phyloP scores from a whole-genome alignment of 2,113 vertebrate genomes.

The Indri indri region DNA sequence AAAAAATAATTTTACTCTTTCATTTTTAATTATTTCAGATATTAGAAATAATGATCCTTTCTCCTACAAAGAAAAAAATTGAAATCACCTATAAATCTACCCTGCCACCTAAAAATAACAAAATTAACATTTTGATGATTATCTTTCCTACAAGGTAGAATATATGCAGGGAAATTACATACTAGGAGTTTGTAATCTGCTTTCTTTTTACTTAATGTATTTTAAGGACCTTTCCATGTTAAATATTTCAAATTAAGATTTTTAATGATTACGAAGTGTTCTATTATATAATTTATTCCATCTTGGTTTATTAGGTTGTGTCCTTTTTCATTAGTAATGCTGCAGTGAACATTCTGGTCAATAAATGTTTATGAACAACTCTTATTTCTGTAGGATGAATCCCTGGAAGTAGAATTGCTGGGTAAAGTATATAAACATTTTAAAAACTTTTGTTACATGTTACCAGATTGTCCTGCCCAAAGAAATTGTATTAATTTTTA shows the following conservation, averaged over 20 bases:
- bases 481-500: conserved; percentile 50
- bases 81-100: neutral
- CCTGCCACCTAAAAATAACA: neutral
- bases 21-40: neutral
- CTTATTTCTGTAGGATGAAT: conserved; percentile 67
- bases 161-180: neutral
- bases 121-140: neutral
- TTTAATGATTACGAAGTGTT: conserved; percentile 32
- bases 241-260: conserved; percentile 40
- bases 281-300: conserved; percentile 20
- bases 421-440: conserved; percentile 66
- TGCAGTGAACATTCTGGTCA: conserved; percentile 56
- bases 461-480: conserved; percentile 32
- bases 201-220: neutral
- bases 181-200: neutral
- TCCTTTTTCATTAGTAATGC: conserved; percentile 57
- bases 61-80: neutral
- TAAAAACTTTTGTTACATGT: conserved; percentile 45
- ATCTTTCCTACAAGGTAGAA: neutral
- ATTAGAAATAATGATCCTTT: neutral
- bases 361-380: conserved; percentile 62
- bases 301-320: conserved; percentile 36
- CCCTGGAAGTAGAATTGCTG: conserved; percentile 59
- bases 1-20: neutral
- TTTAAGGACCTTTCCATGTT: conserved; percentile 22